Evolutionary conservation across 2,113 vertebrate genomes (phyloP).

Genomic region (Capreolus pygargus): DNA sequence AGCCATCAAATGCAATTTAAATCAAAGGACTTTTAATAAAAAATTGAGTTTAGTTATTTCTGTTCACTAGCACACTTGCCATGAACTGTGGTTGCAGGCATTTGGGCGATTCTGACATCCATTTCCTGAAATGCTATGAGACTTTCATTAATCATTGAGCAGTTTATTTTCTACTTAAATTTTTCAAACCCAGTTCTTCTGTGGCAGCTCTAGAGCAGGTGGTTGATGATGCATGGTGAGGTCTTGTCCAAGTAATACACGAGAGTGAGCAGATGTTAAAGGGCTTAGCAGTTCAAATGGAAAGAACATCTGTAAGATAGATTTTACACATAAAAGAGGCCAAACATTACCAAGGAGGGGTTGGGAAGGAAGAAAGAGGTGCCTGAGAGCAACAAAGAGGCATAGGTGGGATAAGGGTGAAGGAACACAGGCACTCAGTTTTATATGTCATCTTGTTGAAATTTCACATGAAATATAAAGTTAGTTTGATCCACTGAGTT

Average conservation of each 20-base stretch:
- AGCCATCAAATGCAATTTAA: not conserved
- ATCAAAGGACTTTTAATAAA: not conserved
- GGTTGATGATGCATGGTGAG: not conserved
- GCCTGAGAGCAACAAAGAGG: not conserved
- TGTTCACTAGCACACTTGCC: not conserved
- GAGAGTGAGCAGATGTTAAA: not conserved
- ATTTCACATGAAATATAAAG: not conserved
- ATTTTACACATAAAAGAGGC: not conserved
- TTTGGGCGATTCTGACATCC: not conserved
- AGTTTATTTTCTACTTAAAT: slow-evolving; percentile 6
- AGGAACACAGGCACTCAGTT: not conserved
- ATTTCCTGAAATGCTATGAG: slow-evolving; percentile 32
- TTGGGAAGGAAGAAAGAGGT: not conserved
- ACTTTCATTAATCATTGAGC: not conserved
- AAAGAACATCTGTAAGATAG: not conserved
- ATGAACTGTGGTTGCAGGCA: not conserved
- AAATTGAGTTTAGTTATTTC: not conserved
- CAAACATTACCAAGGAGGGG: not conserved
- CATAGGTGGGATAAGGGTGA: not conserved
- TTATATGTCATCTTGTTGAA: not conserved
- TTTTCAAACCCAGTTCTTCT: not conserved
- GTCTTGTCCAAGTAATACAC: not conserved
- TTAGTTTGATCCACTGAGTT: not conserved
- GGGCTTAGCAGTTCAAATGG: not conserved
- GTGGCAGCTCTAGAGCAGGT: not conserved